Conservation (phyloP, 2,888 invertebrate genomes). For the Malacosoma neustria region DNA sequence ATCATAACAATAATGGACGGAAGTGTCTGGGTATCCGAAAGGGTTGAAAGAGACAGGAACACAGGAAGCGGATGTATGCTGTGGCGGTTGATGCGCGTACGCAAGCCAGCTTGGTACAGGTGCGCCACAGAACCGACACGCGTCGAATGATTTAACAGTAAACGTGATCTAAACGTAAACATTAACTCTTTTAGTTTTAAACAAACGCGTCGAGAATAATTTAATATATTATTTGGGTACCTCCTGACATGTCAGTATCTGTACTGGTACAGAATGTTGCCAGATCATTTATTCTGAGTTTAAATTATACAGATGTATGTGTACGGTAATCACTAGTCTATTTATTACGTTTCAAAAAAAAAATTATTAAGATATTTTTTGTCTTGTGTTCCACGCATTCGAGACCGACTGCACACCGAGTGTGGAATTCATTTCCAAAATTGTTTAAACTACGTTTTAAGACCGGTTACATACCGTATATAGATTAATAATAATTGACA, state of each 20-base stretch:
- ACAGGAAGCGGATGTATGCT: conserved; percentile 62
- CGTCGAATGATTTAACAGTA: conserved; percentile 26
- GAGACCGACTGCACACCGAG: no score
- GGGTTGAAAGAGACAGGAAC: conserved; percentile 38
- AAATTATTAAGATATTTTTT: no score
- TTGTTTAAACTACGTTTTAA: no score
- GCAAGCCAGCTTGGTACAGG: conserved; percentile 28
- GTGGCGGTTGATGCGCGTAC: conserved; percentile 24
- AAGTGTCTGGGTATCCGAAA: conserved; percentile 30
- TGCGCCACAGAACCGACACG: conserved; percentile 28
- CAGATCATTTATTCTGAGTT: neutral
- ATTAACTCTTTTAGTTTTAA: conserved; percentile 8
- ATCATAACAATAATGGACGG: conserved; percentile 17
- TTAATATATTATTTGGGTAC: neutral
- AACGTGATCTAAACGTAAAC: conserved; percentile 23
- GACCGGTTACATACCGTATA: no score
- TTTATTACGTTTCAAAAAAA: no score
- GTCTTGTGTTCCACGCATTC: no score
- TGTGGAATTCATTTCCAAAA: no score
- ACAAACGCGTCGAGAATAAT: conserved; percentile 8
- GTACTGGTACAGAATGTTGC: neutral
- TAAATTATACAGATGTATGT: neutral
- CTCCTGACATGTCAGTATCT: neutral
- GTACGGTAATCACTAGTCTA: no score
- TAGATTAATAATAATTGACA: no score